These are phyloP conservation scores for Tetranychus piercei DNA, from an alignment of 2,888 invertebrate species.

Conservation along the genomic window DNA sequence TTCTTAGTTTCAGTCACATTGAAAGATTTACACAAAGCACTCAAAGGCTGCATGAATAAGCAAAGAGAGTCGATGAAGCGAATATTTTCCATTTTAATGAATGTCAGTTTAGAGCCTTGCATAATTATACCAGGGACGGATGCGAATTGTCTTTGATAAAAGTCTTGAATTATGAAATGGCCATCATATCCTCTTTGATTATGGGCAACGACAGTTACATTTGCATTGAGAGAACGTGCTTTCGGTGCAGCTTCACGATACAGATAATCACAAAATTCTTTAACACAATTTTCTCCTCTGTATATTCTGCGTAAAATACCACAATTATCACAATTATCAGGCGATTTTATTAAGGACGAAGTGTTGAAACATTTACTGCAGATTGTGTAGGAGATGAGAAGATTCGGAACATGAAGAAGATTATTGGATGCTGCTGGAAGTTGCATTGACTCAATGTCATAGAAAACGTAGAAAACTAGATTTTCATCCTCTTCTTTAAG, in stretches of 20 bases:
- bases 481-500: not conserved
- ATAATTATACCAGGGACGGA: not conserved
- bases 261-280: constrained; percentile 29
- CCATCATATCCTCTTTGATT: constrained; percentile 19
- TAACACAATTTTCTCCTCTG: constrained; percentile 10
- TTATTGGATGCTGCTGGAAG: not conserved
- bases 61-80: constrained; percentile 18
- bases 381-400: not conserved
- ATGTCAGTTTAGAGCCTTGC: constrained; percentile 13
- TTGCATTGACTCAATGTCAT: constrained; percentile 9
- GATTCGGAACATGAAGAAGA: not conserved
- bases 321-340: constrained; percentile 4
- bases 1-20: not conserved
- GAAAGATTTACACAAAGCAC: constrained; percentile 15
- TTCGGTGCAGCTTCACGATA: constrained; percentile 36
- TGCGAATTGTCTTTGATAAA: constrained; percentile 11
- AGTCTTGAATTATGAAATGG: constrained; percentile 16
- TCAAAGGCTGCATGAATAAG: constrained; percentile 14
- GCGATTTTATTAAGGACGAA: not conserved
- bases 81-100: constrained; percentile 11
- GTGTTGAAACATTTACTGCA: not conserved
- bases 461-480: not conserved
- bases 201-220: constrained; percentile 13
- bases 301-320: not conserved
- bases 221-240: not conserved